Evolutionary conservation across 2,113 vertebrate species (phyloP), one percentile per base, ranked within the genome.

Genomic region (Poicephalus gulielmi): DNA sequence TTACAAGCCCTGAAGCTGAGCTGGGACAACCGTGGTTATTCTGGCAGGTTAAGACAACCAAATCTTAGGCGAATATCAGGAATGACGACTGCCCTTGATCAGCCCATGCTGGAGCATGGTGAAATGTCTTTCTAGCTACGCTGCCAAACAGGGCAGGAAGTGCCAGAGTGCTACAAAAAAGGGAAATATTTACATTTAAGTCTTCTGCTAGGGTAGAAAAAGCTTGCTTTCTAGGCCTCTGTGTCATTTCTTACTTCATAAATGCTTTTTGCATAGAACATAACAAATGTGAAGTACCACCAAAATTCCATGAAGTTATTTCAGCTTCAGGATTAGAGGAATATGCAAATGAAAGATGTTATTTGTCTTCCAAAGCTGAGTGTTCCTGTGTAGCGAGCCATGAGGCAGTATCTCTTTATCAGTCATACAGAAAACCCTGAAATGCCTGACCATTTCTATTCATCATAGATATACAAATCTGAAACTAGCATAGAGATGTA

Each of bases 341-440:
- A 59, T 84, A 94, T 95, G 77, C 69, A 94, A 86, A 95, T 82
- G 57, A 41, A 60, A 64, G 8, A 23, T 0, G 0, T 31, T 83
- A 31, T 76, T 90, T 93, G 86, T 79, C 30, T 86, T 88, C 90
- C 71, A 68, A 84, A 95, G 37, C 19, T 49, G 35, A 88, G 43
- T 84, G 30, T 69, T 87, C 57, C 69, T 73, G 53, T 0, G 0
- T 44, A 95, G 60, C 20, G 50, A 92, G 47, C 57, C 80, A 52
- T 46, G 44, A 92, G 62, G 66, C 90, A 64, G 4, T 60, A 73
- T 82, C 62, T 83, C 66, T 52, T 52, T 74, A 92, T 91, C 92
- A 75, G 55, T 90, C 73, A 82, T 39, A 92, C 1, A 91, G 62
- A 86, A 94, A 93, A 84, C 80, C 69, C 69, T 96, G 90, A 84